A percentile compares a stretch with the other conserved stretches of the same genome.
Conservation (phyloP, 2,113 vertebrate genomes). For the Manacus vitellinus region DNA sequence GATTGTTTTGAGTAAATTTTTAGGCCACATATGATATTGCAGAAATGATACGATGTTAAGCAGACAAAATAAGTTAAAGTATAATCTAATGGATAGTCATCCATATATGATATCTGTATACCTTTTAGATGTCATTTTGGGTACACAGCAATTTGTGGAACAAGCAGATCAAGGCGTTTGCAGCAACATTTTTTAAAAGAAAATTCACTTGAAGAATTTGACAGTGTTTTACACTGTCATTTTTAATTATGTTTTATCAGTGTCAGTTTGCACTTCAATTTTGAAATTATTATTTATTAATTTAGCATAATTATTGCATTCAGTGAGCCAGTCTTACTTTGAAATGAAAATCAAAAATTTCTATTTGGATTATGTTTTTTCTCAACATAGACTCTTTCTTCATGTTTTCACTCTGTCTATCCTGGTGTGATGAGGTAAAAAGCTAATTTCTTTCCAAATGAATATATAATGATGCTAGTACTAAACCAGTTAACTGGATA, state of each 20-base stretch:
- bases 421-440: neutral
- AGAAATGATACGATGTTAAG: neutral
- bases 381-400: neutral
- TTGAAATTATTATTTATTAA: conserved; percentile 36
- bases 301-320: neutral
- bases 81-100: neutral
- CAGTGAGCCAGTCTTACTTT: neutral
- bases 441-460: conserved; percentile 52
- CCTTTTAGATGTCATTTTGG: conserved; percentile 23
- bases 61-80: conserved; percentile 6
- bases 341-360: neutral
- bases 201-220: neutral
- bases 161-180: conserved; percentile 23
- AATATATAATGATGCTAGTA: conserved; percentile 45
- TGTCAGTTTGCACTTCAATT: neutral
- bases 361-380: neutral
- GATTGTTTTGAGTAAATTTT: neutral
- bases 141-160: conserved; percentile 20
- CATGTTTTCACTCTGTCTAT: neutral
- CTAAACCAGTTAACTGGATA: conserved; percentile 68
- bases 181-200: neutral
- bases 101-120: neutral
- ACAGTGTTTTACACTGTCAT: neutral
- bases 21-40: neutral
- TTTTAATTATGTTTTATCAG: conserved; percentile 19